Base-by-base conservation (phyloP, 2,888 invertebrate genomes). In the Mamestra brassicae region DNA sequence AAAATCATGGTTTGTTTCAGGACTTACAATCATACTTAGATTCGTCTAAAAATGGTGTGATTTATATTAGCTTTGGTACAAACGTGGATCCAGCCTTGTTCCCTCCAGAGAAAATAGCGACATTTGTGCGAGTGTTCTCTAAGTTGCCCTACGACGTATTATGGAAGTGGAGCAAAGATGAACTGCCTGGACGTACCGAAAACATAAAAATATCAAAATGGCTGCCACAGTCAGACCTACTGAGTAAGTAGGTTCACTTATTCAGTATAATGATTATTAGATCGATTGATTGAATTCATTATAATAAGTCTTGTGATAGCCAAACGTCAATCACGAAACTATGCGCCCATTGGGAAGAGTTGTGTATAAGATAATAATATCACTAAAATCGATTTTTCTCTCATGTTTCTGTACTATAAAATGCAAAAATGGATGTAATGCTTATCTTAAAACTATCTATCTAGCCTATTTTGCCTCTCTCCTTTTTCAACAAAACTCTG, bases 171-270 rank as follows among this genome's bases (percentile, higher is more conserved):
- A 93, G 93, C 47, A 81, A 82, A 26, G 85, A 87, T 50, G 80
- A 81, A 10, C 55, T 94, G 50, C 86, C 89, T 0, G 89, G 87
- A 50, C 83, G 78, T n/a, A 78, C 90, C 0, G 58, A 81, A 3
- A 94, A 94, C 54, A 90, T 94, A 3, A 89, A 83, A 71, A 89
- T 92, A 54, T 85, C 86, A 0, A 90, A 91, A 67, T 93, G 92
- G 95, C 76, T 95, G 8, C 95, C 96, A 0, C 96, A 96, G 75
- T 91, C 93, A 3, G 95, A 96, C 83, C 83, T 96, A 17, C 79
- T 96, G 0, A 92, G 95, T 93, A 83, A 89, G 89, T 58, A 10
- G 50, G 4, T 50, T 50, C 15, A 15, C 4, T 50, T 50, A 50
- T 15, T 50, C 4, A 50, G 15, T 4, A 15, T 50, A 50, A 15